Percentiles rank a stretch among this genome's conserved stretches.
phyloP scores from a whole-genome alignment of 1,140 invertebrate genomes.

The Pseudoatta argentina region DNA sequence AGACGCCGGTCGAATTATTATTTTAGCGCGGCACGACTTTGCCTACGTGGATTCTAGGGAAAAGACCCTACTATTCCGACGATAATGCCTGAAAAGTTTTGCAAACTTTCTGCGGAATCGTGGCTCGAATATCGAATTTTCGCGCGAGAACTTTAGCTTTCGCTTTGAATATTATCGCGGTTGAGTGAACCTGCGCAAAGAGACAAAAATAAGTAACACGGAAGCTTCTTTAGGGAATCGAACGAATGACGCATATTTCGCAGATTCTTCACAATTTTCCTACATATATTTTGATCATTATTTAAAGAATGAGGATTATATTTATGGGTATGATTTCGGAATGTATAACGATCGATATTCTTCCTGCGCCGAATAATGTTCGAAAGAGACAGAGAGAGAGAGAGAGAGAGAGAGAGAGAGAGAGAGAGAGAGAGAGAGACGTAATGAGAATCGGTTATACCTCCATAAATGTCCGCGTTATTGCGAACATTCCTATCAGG shows the following conservation, averaged over 20 bases:
- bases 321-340: constrained; percentile 42
- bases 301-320: constrained; percentile 20
- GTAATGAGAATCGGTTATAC: constrained; percentile 52
- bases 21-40: constrained; percentile 64
- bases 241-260: neutral
- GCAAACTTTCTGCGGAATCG: constrained; percentile 73
- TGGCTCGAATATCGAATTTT: constrained; percentile 79
- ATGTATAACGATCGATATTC: constrained; percentile 26
- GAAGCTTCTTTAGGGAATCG: constrained; percentile 23
- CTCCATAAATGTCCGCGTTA: constrained; percentile 58
- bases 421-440: no score
- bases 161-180: constrained; percentile 74
- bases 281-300: constrained; percentile 37
- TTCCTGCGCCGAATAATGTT: neutral
- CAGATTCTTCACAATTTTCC: neutral
- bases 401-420: no score
- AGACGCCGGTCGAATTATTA: constrained; percentile 71
- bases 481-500: constrained; percentile 61
- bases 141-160: constrained; percentile 68
- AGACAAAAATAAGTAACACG: constrained; percentile 43
- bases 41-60: constrained; percentile 58
- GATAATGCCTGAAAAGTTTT: constrained; percentile 73
- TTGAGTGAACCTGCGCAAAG: constrained; percentile 52
- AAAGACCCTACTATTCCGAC: constrained; percentile 59
- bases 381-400: no score